These are phyloP conservation scores for Eolophus roseicapilla DNA, from an alignment of 2,113 vertebrate species.

Conservation along the genomic window DNA sequence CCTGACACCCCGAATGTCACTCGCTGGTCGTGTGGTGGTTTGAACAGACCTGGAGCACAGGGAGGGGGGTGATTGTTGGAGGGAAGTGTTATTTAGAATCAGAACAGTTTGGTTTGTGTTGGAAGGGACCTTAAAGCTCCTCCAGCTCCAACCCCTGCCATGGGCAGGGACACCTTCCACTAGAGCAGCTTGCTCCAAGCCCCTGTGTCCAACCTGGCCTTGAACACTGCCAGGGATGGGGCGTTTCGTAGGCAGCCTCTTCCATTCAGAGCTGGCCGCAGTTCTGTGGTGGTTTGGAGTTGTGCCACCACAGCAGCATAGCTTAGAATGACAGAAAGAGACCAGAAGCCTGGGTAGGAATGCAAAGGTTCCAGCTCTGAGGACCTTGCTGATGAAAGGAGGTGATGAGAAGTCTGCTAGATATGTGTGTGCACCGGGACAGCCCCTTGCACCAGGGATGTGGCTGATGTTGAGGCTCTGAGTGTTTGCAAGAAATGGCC, in stretches of 20 bases:
- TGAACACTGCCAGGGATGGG: not conserved
- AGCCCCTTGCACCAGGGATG: not conserved
- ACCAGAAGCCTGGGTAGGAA: not conserved
- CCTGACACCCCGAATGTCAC: rapidly evolving
- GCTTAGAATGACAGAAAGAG: no score
- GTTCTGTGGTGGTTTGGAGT: not conserved
- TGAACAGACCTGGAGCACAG: not conserved
- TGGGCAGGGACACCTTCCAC: not conserved
- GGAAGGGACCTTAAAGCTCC: not conserved
- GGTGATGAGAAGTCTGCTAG: not conserved
- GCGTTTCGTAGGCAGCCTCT: not conserved
- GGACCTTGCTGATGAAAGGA: no score
- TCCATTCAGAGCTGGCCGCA: not conserved
- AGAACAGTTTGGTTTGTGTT: not conserved
- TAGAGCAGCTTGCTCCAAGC: not conserved
- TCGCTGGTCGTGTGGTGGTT: rapidly evolving
- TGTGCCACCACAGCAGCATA: rapidly evolving
- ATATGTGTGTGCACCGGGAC: not conserved
- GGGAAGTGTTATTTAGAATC: not conserved
- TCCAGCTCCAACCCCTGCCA: not conserved
- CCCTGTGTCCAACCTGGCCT: not conserved
- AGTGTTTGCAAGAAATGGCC: rapidly evolving
- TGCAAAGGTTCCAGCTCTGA: not conserved
- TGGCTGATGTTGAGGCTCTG: not conserved
- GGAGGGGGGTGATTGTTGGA: not conserved